Conservation (phyloP, 1,140 invertebrate genomes). For the Drosophila fuyamai region DNA sequence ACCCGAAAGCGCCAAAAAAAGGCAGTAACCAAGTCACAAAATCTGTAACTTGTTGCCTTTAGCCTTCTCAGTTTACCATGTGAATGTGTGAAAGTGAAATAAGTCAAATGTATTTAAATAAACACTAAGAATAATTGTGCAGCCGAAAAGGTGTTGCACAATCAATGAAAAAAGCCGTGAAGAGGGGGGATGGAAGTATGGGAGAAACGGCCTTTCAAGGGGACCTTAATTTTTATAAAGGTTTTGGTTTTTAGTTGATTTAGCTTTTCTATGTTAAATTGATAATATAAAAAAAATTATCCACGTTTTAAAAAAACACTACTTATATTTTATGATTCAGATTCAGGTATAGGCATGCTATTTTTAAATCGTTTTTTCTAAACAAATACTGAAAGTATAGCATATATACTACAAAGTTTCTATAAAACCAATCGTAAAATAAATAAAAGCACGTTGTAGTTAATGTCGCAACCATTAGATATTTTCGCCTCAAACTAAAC, state of each 20-base stretch:
- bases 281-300: neutral
- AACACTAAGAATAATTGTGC: conserved; percentile 41
- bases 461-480: too few species aligned
- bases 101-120: conserved; percentile 52
- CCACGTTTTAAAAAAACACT: too few species aligned
- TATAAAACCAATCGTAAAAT: too few species aligned
- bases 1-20: conserved; percentile 2
- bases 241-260: neutral
- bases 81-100: conserved; percentile 38
- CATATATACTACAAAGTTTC: too few species aligned
- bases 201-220: neutral
- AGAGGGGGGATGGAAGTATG: neutral
- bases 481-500: too few species aligned
- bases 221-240: neutral
- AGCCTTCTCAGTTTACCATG: conserved; percentile 8
- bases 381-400: too few species aligned
- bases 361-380: too few species aligned
- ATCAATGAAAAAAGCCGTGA: conserved; percentile 13
- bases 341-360: too few species aligned
- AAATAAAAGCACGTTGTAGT: too few species aligned
- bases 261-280: neutral
- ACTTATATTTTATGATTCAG: too few species aligned
- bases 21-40: conserved; percentile 3
- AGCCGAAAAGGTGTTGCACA: conserved; percentile 26
- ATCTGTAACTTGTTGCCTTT: neutral